Conservation (phyloP, 2,888 invertebrate species). For the Ctena decussata region DNA sequence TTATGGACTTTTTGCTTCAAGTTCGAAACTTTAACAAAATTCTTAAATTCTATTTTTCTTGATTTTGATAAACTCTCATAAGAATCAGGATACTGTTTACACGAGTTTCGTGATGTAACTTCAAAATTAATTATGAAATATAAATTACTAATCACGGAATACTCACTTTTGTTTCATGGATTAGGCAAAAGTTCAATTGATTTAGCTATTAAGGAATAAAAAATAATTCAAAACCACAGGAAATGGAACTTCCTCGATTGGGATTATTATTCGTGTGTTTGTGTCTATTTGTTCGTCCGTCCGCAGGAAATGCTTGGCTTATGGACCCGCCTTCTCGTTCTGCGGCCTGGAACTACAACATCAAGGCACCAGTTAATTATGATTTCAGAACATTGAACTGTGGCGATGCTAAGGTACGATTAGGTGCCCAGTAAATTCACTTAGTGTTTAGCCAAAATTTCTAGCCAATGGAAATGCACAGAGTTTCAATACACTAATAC, state of each 20-base stretch:
- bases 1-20: background rate
- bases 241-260: background rate
- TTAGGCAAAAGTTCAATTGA: background rate
- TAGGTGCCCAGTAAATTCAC: no score
- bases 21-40: background rate
- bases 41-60: no score
- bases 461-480: no score
- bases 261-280: constrained; percentile 1
- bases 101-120: no score
- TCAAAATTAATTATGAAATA: constrained; percentile 2
- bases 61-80: no score
- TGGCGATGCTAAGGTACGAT: constrained; percentile 56
- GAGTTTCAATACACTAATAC: no score
- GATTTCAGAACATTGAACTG: constrained; percentile 62
- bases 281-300: constrained; percentile 16
- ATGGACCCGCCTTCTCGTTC: constrained; percentile 66
- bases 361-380: constrained; percentile 58
- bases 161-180: background rate
- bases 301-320: constrained; percentile 54
- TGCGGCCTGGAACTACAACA: constrained; percentile 64
- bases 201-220: background rate
- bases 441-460: no score
- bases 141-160: background rate
- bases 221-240: background rate
- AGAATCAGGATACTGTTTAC: no score